These are phyloP conservation scores for Xanthorhoe designata DNA, from an alignment of 2,888 invertebrate species.

Conservation along the genomic window DNA sequence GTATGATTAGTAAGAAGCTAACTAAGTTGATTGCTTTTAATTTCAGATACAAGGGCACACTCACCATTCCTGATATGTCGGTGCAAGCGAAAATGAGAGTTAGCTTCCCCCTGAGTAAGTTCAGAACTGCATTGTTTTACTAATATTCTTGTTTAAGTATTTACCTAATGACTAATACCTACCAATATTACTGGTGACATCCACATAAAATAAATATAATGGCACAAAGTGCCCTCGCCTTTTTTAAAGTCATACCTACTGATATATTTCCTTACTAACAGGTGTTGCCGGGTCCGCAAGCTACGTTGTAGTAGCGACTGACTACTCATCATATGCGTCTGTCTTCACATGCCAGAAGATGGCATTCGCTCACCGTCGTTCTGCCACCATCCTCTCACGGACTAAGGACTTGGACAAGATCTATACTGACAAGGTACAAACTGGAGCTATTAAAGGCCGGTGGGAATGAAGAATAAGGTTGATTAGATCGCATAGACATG, in stretches of 20 bases:
- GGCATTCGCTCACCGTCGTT: constrained; percentile 90
- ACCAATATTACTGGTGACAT: too few species aligned
- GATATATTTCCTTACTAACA: constrained; percentile 21
- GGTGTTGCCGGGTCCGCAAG: constrained; percentile 91
- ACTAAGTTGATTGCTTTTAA: constrained; percentile 3
- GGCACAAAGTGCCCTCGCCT: too few species aligned
- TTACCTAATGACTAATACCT: too few species aligned
- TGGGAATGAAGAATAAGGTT: too few species aligned
- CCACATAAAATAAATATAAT: neutral
- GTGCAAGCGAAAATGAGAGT: constrained; percentile 91
- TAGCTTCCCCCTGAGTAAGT: constrained; percentile 92
- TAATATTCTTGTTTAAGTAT: neutral
- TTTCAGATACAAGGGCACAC: constrained; percentile 87
- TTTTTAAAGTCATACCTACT: too few species aligned
- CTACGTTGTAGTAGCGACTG: constrained; percentile 90
- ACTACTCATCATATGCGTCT: constrained; percentile 90
- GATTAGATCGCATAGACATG: too few species aligned
- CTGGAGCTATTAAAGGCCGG: too few species aligned
- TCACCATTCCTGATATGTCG: constrained; percentile 87
- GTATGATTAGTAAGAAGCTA: neutral
- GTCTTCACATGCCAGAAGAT: constrained; percentile 93
- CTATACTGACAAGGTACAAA: constrained; percentile 87
- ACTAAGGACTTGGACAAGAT: constrained; percentile 89
- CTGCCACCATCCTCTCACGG: constrained; percentile 93
- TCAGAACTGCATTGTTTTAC: neutral